Base-by-base conservation (phyloP, 2,888 invertebrate species). In the Norana najaformis region DNA sequence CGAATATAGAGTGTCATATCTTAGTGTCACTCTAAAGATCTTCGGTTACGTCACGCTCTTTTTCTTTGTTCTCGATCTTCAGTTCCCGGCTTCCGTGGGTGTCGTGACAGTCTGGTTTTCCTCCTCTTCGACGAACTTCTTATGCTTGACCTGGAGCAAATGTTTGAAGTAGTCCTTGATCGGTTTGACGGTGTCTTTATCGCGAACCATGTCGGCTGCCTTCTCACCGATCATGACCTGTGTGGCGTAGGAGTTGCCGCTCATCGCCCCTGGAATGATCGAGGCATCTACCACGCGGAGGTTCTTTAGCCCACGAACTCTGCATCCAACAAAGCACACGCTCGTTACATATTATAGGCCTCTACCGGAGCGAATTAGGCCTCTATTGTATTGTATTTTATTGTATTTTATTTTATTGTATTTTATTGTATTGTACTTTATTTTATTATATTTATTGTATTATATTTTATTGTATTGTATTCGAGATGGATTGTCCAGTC, bases 161-260 rank as follows among this genome's bases (percentile, higher is more conserved):
- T 92, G 92, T 83, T 92, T 92, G 91, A 92, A 93, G 91, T 93
- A 93, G 16, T 93, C 93, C 83, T 91, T 91, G 90, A 93, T 93
- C 34, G 92, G 88, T 82, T 91, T 90, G 23, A 88, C 92, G 20
- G 92, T 91, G 91, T 93, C 93, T 36, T 88, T 92, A 34, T 91
- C 92, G 11, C 91, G 83, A 88, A 93, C 90, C 38, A 92, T 89
- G 90, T 93, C 93, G 41, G 93, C 91, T 8, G 92, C 92, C 90
- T 92, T 93, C 92, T 93, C 93, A 20, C 91, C 93, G 39, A 93
- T 92, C 93, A 93, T 93, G n/a, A 92, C 91, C 90, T 91, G 91
- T 20, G 93, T 92, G 85, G 92, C 91, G 90, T 92, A 92, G 34
- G 91, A 90, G 91, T 93, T 91, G 35, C 92, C 92, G 53, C 91